Conservation (phyloP, 2,888 invertebrate genomes). For the Cyrtodaria siliqua region DNA sequence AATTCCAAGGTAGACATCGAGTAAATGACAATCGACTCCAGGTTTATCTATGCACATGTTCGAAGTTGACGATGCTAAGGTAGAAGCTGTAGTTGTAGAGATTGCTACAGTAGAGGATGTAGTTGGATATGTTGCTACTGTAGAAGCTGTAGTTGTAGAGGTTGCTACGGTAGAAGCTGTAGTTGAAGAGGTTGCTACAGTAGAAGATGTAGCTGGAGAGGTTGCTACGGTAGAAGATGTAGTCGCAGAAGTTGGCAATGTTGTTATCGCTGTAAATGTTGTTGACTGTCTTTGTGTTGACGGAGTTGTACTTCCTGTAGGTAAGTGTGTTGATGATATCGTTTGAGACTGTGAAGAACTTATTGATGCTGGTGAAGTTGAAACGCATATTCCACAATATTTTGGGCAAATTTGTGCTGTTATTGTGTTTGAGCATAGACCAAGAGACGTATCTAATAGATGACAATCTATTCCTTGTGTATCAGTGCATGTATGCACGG, state of each 20-base stretch:
- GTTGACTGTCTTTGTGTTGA: slow-evolving; percentile 5
- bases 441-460: slow-evolving; percentile 5
- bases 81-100: not conserved
- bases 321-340: slow-evolving; percentile 4
- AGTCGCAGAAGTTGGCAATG: not conserved
- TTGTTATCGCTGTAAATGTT: not conserved
- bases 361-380: slow-evolving; percentile 10
- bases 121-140: not conserved
- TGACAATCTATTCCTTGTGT: slow-evolving; percentile 24
- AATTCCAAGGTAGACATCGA: slow-evolving; percentile 38
- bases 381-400: slow-evolving; percentile 32
- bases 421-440: slow-evolving; percentile 14
- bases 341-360: not conserved
- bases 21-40: slow-evolving; percentile 52
- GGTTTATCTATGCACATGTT: slow-evolving; percentile 23
- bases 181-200: too few relatives aligned
- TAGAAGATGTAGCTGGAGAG: slow-evolving; percentile 7
- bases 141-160: slow-evolving; percentile 11
- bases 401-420: slow-evolving; percentile 13
- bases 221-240: slow-evolving; percentile 1
- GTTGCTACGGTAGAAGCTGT: not conserved
- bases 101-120: not conserved
- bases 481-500: slow-evolving; percentile 14
- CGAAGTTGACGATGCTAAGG: not conserved
- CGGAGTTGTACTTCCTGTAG: not conserved